Conservation (phyloP, 1,140 invertebrate species). For the Drosophila virilis region DNA sequence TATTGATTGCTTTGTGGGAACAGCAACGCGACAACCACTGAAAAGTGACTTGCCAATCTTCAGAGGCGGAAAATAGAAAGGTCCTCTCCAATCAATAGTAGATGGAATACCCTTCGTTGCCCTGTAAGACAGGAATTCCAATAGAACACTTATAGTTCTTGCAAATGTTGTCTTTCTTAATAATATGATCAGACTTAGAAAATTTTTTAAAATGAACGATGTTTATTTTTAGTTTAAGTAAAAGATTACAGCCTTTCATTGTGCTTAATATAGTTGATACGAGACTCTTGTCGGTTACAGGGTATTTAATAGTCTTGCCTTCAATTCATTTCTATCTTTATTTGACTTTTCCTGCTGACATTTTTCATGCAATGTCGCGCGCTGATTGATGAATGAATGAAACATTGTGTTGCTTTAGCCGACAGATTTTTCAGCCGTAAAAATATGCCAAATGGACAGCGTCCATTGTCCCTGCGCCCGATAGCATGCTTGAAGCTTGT, state of each 20-base stretch:
- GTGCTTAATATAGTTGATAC: too few relatives aligned
- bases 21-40: conserved; percentile 52
- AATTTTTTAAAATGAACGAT: too few relatives aligned
- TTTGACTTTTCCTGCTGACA: conserved; percentile 52
- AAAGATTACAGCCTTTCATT: too few relatives aligned
- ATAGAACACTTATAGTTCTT: neutral
- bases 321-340: conserved; percentile 13
- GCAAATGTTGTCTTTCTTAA: too few relatives aligned
- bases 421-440: conserved; percentile 64
- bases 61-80: conserved; percentile 30
- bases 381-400: conserved; percentile 78
- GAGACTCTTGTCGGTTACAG: conserved; percentile 8
- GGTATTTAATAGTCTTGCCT: conserved; percentile 25
- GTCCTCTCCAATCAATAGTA: conserved; percentile 12
- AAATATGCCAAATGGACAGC: conserved; percentile 71
- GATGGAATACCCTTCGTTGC: conserved; percentile 7
- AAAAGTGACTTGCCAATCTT: conserved; percentile 78
- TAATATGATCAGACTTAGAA: too few relatives aligned
- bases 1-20: conserved; percentile 73
- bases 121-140: neutral
- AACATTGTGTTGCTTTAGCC: conserved; percentile 40
- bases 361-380: conserved; percentile 74
- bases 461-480: neutral
- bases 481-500: conserved; percentile 22
- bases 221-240: too few relatives aligned